These are phyloP conservation scores for Trissoscelio sp. DNA, from an alignment of 2,888 invertebrate genomes.

Conservation along the genomic window DNA sequence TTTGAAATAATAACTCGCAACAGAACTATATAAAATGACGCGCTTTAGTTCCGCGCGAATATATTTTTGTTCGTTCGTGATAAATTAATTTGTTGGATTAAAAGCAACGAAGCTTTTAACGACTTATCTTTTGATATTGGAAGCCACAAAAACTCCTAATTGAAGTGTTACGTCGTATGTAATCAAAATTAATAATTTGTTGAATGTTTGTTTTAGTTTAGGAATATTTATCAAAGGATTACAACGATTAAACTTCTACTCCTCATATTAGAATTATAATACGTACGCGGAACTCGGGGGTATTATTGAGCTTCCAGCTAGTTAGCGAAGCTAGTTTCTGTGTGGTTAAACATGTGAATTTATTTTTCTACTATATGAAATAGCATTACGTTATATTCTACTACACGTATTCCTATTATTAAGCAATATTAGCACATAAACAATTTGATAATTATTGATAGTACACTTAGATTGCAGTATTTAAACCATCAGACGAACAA, in stretches of 20 bases:
- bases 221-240: conserved; percentile 39
- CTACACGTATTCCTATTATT: no score
- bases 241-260: conserved; percentile 38
- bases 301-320: conserved; percentile 22
- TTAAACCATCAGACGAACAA: no score
- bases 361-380: neutral
- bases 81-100: conserved; percentile 1
- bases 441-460: no score
- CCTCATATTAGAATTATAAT: conserved; percentile 33
- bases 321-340: conserved; percentile 16
- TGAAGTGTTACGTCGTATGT: neutral
- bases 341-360: neutral
- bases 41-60: neutral
- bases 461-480: no score
- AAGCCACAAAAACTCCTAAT: neutral
- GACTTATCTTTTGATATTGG: neutral
- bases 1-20: neutral
- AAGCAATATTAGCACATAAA: no score
- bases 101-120: neutral
- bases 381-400: neutral
- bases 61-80: neutral
- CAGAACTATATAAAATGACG: neutral
- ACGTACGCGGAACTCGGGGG: conserved; percentile 1
- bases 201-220: neutral
- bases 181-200: conserved; percentile 10